These are phyloP conservation scores for Albula glossodonta DNA, from an alignment of 2,113 vertebrate genomes.

Conservation along the genomic window DNA sequence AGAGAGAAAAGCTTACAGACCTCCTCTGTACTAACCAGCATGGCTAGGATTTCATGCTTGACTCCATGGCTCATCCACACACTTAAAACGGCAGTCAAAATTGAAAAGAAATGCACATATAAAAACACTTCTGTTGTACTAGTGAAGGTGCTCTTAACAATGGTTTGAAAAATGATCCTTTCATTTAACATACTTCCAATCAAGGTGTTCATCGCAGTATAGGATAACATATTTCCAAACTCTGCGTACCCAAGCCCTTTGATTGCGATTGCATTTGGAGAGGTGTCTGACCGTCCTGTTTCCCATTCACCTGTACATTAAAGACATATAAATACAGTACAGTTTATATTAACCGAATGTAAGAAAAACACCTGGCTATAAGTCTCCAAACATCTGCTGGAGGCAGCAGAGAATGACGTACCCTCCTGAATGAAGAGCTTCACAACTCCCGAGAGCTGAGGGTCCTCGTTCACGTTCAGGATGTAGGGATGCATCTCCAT, in stretches of 20 bases:
- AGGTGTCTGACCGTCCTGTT: conserved; percentile 67
- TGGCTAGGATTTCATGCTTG: too few species aligned
- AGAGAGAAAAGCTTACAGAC: too few species aligned
- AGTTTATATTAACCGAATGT: neutral
- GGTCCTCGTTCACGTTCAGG: conserved; percentile 83
- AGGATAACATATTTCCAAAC: neutral
- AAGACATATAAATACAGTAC: conserved; percentile 3
- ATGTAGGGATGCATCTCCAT: conserved; percentile 81
- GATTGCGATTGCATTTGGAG: conserved; percentile 68
- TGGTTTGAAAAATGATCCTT: neutral
- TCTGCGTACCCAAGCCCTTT: conserved; percentile 81
- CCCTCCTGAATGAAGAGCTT: conserved; percentile 82
- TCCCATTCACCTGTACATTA: conserved; percentile 73
- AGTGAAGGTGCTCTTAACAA: too few species aligned
- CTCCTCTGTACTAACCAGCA: too few species aligned
- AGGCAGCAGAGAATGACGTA: conserved; percentile 40
- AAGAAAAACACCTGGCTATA: neutral
- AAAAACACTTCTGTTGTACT: too few species aligned
- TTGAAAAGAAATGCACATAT: too few species aligned
- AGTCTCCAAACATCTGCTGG: neutral
- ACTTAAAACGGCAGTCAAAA: too few species aligned
- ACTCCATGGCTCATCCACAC: too few species aligned
- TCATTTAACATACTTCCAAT: neutral
- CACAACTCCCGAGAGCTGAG: conserved; percentile 83
- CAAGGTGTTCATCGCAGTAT: neutral